Evolutionary conservation across 2,888 invertebrate genomes (phyloP).

Genomic region (Archips crataeganus): DNA sequence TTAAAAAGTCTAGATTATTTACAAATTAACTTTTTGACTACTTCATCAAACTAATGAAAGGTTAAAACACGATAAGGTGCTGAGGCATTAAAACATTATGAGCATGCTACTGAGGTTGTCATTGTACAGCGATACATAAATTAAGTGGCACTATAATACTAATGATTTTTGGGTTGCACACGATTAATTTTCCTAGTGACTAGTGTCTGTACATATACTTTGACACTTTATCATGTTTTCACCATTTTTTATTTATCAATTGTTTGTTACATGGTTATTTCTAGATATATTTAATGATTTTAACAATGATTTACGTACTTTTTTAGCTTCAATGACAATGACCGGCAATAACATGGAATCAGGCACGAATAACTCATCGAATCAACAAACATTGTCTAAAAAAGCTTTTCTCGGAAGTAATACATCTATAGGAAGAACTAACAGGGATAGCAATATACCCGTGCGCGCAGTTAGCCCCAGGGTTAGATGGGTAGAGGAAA

Average conservation of each 20-base stretch:
- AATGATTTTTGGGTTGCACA: slow-evolving; percentile 36
- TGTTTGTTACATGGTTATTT: background rate
- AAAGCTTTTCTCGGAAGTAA: slow-evolving; percentile 83
- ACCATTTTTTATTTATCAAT: slow-evolving; percentile 38
- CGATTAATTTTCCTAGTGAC: slow-evolving; percentile 27
- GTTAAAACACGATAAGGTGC: slow-evolving; percentile 77
- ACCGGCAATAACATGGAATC: slow-evolving; percentile 87
- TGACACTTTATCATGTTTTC: slow-evolving; percentile 77
- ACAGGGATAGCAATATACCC: slow-evolving; percentile 79
- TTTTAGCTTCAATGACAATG: slow-evolving; percentile 90
- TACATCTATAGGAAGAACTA: slow-evolving; percentile 79
- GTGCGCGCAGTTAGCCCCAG: slow-evolving; percentile 83
- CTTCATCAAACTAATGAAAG: slow-evolving; percentile 44
- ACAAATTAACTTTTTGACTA: background rate
- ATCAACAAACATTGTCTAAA: slow-evolving; percentile 78
- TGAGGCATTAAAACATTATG: slow-evolving; percentile 52
- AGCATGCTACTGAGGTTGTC: slow-evolving; percentile 60
- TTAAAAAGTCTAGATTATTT: slow-evolving; percentile 62
- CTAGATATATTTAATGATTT: background rate
- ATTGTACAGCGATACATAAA: slow-evolving; percentile 31
- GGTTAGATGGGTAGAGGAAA: slow-evolving; percentile 82
- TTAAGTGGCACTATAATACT: slow-evolving; percentile 39
- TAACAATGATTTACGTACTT: slow-evolving; percentile 42
- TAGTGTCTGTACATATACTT: slow-evolving; percentile 47
- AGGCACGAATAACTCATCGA: slow-evolving; percentile 75